Conservation (phyloP, 1,140 invertebrate genomes). For the Solenopsis fugax region DNA sequence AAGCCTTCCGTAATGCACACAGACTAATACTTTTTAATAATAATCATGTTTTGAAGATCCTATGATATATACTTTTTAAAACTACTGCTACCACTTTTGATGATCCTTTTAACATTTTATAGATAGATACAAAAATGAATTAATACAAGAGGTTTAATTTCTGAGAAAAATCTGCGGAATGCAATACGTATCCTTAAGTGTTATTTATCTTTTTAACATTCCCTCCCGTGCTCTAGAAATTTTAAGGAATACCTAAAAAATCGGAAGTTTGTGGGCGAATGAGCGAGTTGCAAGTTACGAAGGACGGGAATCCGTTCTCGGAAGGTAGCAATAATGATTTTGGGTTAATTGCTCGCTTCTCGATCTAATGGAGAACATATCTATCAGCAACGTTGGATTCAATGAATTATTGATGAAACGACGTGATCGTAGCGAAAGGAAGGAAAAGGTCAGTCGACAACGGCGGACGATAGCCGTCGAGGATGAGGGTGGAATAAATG, state of each 20-base stretch:
- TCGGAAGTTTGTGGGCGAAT: neutral
- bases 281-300: conserved; percentile 51
- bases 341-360: conserved; percentile 59
- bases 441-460: conserved; percentile 23
- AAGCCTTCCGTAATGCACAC: too few relatives aligned
- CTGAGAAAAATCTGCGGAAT: conserved; percentile 4
- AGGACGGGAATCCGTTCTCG: conserved; percentile 42
- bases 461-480: conserved; percentile 11
- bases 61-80: neutral
- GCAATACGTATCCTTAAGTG: neutral
- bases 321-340: conserved; percentile 59
- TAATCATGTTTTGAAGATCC: too few relatives aligned
- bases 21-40: neutral
- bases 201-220: neutral
- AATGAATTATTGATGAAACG: conserved; percentile 72
- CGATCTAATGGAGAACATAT: conserved; percentile 63
- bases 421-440: neutral
- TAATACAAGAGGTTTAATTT: neutral
- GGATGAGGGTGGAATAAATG: conserved; percentile 64
- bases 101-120: neutral
- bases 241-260: neutral
- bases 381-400: conserved; percentile 45
- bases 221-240: neutral
- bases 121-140: neutral
- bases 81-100: neutral